Conservation (phyloP, 1,140 invertebrate genomes). For the Aplysia californica region DNA sequence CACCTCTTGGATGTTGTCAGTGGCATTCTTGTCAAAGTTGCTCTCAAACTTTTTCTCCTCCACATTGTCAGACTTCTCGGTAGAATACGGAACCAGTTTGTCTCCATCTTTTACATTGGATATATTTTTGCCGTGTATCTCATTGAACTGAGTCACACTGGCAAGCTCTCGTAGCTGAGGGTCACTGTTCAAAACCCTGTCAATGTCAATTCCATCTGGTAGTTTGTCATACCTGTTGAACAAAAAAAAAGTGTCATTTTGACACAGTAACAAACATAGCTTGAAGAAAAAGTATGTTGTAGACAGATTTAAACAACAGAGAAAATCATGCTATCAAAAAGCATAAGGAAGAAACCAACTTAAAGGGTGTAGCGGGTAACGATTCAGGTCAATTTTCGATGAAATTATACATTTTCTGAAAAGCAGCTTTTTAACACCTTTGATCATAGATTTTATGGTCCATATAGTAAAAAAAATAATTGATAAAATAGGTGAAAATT, state of each 20-base stretch:
- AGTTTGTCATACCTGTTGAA: slow-evolving; percentile 6
- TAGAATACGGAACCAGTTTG: not conserved
- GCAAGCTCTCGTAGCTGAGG: not conserved
- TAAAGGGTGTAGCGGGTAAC: no score
- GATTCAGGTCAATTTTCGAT: no score
- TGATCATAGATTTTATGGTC: no score
- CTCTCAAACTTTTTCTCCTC: not conserved
- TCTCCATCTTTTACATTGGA: not conserved
- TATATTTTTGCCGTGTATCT: slow-evolving; percentile 6
- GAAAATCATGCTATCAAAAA: no score
- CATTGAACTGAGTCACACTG: not conserved
- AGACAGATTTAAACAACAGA: no score
- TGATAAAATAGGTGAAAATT: no score
- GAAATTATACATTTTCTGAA: no score
- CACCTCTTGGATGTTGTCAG: slow-evolving; percentile 21
- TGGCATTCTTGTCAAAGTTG: not conserved
- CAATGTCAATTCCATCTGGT: not conserved
- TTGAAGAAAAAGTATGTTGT: no score
- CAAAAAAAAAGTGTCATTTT: not conserved
- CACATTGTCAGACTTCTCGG: not conserved
- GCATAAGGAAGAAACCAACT: no score
- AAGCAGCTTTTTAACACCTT: no score
- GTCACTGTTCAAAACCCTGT: not conserved
- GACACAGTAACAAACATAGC: no score
- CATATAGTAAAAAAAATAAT: no score